Evolutionary conservation across 2,797 vertebrate species (phyloP), one percentile per base, ranked within the genome.

Genomic region (Staurois parvus): DNA sequence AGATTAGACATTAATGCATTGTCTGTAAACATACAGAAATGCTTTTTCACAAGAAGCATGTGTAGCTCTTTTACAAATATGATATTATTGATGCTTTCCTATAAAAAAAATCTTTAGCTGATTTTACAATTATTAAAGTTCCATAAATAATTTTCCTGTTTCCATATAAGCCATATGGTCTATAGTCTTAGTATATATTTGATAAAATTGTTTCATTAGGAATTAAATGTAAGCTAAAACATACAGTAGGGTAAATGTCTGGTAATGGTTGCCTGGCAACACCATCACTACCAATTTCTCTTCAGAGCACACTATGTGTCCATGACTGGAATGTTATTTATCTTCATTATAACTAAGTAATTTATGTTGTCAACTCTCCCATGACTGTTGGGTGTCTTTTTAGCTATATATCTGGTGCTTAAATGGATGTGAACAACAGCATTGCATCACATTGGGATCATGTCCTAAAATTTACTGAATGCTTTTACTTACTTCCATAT

Each of bases 211-310:
- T 81, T 81, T 72, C 56, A 72, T 52, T 72, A 62, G 59, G 68
- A 56, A 81, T 81, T 81, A 72, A 72, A 59, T 34, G 48, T 56
- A 62, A 72, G 79, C 72, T 56, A 81, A 81, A 52, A 72, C 56
- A 72, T 81, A 72, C 48, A 62, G 68, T 72, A 21, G 69, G 66
- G 48, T 62, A 42, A 62, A 56, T 83, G 52, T 72, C 59, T 59
- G 72, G 88, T 72, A 78, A 80, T 87, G 48, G 94, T 96, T 97
- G 94, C 95, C 73, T 95, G 91, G 95, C 92, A 96, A 96, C 95
- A 90, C 85, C 28, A 89, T 89, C 89, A 88, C 67, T 90, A 86
- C 88, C 86, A 91, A 72, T 91, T 93, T 90, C 87, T 89, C 87
- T 90, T 85, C n/a, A 4, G 79, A 85, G 76, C 88, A 52, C 84